Conservation (phyloP, 2,797 vertebrate genomes). For the Triplophysa bombifrons region DNA sequence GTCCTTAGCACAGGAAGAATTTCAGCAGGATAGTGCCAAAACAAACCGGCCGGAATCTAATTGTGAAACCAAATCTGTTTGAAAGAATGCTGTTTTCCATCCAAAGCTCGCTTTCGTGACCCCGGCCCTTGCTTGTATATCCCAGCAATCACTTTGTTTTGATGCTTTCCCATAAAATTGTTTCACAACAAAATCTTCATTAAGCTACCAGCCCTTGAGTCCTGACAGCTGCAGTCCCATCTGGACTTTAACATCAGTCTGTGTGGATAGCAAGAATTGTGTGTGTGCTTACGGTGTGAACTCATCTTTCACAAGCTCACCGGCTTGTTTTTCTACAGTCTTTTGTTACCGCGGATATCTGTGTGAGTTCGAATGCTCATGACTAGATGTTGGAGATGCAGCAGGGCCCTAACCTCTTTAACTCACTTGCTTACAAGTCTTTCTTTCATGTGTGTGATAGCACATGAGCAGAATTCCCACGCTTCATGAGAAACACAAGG, state of each 20-base stretch:
- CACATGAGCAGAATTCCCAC: slow-evolving; percentile 56
- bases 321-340: neutral
- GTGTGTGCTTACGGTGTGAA: slow-evolving; percentile 12
- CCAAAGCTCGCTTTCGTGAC: slow-evolving; percentile 73
- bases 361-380: neutral
- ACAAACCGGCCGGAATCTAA: slow-evolving; percentile 68
- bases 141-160: slow-evolving; percentile 46
- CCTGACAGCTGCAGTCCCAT: slow-evolving; percentile 66
- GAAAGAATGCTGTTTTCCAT: slow-evolving; percentile 81
- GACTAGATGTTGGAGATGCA: slow-evolving; percentile 1
- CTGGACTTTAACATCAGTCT: slow-evolving; percentile 56
- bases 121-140: slow-evolving; percentile 56
- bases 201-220: slow-evolving; percentile 54
- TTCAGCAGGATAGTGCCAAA: slow-evolving; percentile 65
- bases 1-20: slow-evolving; percentile 58
- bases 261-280: slow-evolving; percentile 49
- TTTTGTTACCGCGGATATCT: neutral
- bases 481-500: slow-evolving; percentile 47
- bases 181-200: slow-evolving; percentile 48
- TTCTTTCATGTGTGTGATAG: slow-evolving; percentile 30
- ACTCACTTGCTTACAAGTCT: neutral
- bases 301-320: neutral
- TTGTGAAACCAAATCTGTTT: slow-evolving; percentile 78
- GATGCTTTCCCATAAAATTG: slow-evolving; percentile 44
- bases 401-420: slow-evolving; percentile 7